Percentiles rank a stretch among this genome's conserved stretches.
These are phyloP conservation scores for Sebastes taczanowskii DNA, from an alignment of 2,797 vertebrate species.

Conservation along the genomic window DNA sequence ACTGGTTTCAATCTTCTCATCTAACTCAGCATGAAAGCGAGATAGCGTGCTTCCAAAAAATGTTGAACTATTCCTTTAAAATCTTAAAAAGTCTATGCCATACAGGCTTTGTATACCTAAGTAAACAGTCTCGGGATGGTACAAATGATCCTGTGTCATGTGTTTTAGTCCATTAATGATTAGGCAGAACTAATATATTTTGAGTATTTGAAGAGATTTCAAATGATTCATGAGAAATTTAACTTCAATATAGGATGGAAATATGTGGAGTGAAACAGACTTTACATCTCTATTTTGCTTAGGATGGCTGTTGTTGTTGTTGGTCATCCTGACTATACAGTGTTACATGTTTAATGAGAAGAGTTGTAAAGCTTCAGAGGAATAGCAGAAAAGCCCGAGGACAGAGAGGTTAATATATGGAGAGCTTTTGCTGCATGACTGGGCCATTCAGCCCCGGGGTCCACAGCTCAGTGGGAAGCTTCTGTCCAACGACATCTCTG, in stretches of 20 bases:
- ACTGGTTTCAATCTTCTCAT: not conserved
- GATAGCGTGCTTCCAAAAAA: not conserved
- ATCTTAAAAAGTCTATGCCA: not conserved
- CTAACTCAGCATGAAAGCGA: not conserved
- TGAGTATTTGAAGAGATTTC: not conserved
- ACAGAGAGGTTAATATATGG: slow-evolving; percentile 79
- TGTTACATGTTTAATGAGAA: slow-evolving; percentile 58
- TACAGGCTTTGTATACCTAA: not conserved
- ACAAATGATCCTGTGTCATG: not conserved
- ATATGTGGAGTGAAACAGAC: not conserved
- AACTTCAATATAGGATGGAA: not conserved
- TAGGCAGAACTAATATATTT: not conserved
- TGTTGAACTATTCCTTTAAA: not conserved
- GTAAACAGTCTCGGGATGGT: not conserved
- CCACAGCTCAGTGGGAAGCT: slow-evolving; percentile 74
- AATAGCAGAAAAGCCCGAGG: slow-evolving; percentile 60
- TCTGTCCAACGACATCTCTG: slow-evolving; percentile 82
- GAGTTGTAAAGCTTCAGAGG: slow-evolving; percentile 66
- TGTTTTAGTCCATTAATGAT: not conserved
- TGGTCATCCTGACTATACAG: slow-evolving; percentile 14
- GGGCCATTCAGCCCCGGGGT: slow-evolving; percentile 75
- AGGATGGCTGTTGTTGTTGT: slow-evolving; percentile 14
- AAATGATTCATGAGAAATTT: not conserved
- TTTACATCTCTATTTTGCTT: not conserved
- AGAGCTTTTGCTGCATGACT: slow-evolving; percentile 82